Evolutionary conservation across 1,140 invertebrate species (phyloP).

Genomic region (Meloidogyne exigua): DNA sequence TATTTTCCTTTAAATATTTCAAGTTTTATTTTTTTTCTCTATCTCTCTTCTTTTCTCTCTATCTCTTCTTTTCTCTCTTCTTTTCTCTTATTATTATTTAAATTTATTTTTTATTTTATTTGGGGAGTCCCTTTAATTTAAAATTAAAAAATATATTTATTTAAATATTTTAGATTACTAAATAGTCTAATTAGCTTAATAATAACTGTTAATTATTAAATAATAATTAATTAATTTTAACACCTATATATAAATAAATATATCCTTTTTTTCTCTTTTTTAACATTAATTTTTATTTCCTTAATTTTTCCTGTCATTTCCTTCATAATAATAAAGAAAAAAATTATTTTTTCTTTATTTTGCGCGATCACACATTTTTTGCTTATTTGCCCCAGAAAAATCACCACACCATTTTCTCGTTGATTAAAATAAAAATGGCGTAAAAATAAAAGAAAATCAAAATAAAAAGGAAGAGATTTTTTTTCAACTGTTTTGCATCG

Average conservation of each 20-base stretch:
- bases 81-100: too few species aligned
- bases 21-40: too few species aligned
- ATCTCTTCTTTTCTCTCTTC: too few species aligned
- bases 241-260: too few species aligned
- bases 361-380: slow-evolving; percentile 2
- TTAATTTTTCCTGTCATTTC: not conserved
- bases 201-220: too few species aligned
- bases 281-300: not conserved
- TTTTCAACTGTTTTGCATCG: not conserved
- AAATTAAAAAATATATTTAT: too few species aligned
- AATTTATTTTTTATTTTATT: too few species aligned
- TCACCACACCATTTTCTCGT: not conserved
- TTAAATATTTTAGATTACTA: too few species aligned
- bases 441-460: not conserved
- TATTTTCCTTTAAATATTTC: too few species aligned
- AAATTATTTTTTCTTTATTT: not conserved
- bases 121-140: too few species aligned
- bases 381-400: slow-evolving; percentile 1
- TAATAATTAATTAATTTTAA: not conserved
- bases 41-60: too few species aligned
- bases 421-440: not conserved
- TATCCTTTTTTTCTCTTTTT: not conserved
- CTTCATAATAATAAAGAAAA: not conserved
- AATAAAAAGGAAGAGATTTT: not conserved
- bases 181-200: too few species aligned